Conservation (phyloP, 1,140 invertebrate species). For the Probaryconus sp. region DNA sequence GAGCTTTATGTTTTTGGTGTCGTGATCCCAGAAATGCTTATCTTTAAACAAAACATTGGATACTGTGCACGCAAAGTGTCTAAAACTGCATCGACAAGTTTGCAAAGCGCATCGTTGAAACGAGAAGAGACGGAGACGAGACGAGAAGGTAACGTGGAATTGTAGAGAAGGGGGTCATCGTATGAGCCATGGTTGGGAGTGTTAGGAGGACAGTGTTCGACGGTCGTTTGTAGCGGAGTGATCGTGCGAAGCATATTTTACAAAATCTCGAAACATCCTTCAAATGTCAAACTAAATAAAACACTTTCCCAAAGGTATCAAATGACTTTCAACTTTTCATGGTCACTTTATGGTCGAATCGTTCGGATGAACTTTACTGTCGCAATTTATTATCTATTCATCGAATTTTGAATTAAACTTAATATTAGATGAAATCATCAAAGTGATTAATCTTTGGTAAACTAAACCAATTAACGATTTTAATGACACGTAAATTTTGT, state of each 20-base stretch:
- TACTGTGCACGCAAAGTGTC: conserved; percentile 29
- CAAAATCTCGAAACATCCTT: conserved; percentile 28
- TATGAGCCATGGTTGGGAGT: conserved; percentile 60
- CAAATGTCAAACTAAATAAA: too few relatives aligned
- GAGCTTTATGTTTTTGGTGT: conserved; percentile 22
- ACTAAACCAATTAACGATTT: too few relatives aligned
- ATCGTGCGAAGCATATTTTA: conserved; percentile 59
- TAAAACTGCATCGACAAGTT: conserved; percentile 57
- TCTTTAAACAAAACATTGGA: conserved; percentile 48
- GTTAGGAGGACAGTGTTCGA: conserved; percentile 67
- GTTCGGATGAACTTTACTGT: too few relatives aligned
- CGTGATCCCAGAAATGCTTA: conserved; percentile 19
- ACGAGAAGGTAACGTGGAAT: conserved; percentile 67
- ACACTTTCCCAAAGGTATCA: too few relatives aligned
- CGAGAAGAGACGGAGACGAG: conserved; percentile 61
- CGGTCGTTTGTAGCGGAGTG: conserved; percentile 69
- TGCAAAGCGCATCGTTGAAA: conserved; percentile 56
- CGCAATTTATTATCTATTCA: too few relatives aligned
- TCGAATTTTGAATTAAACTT: too few relatives aligned
- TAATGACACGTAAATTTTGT: too few relatives aligned
- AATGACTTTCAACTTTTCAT: too few relatives aligned
- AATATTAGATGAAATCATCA: too few relatives aligned
- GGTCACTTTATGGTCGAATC: too few relatives aligned
- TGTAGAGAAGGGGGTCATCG: conserved; percentile 73
- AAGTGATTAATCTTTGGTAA: too few relatives aligned